phyloP scores from a whole-genome alignment of 1,140 invertebrate species.

The Linepithema humile region DNA sequence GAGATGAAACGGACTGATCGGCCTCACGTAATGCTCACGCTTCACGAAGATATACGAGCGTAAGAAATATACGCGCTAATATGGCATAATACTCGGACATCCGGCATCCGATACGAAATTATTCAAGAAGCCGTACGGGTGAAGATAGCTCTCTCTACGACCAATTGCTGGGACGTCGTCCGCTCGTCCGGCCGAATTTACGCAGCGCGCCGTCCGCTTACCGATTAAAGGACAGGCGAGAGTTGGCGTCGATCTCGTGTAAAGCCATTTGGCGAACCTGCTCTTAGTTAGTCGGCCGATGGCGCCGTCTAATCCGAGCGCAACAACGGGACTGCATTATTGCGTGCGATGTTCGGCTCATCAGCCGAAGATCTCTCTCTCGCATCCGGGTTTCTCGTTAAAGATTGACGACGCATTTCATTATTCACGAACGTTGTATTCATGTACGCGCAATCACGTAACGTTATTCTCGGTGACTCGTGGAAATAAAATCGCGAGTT shows the following conservation, averaged over 20 bases:
- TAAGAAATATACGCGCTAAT: conserved; percentile 22
- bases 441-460: conserved; percentile 39
- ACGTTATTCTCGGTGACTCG: conserved; percentile 43
- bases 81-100: conserved; percentile 13
- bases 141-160: background rate
- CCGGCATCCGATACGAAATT: conserved; percentile 40
- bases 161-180: background rate
- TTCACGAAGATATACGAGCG: conserved; percentile 1
- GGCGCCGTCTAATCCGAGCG: conserved; percentile 24
- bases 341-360: conserved; percentile 41
- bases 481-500: background rate
- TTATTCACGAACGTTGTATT: conserved; percentile 40
- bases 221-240: conserved; percentile 13
- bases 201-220: conserved; percentile 10
- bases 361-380: background rate
- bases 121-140: conserved; percentile 5
- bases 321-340: conserved; percentile 49
- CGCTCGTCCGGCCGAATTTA: conserved; percentile 20
- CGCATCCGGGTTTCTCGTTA: conserved; percentile 19
- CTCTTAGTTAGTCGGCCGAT: background rate
- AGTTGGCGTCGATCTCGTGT: conserved; percentile 29
- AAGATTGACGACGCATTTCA: conserved; percentile 39
- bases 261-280: conserved; percentile 39
- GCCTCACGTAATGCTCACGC: background rate
- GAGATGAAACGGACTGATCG: conserved; percentile 5